Percentiles rank a stretch among this genome's conserved stretches.
Conservation (phyloP, 2,113 vertebrate genomes). For the Stegostoma tigrinum region DNA sequence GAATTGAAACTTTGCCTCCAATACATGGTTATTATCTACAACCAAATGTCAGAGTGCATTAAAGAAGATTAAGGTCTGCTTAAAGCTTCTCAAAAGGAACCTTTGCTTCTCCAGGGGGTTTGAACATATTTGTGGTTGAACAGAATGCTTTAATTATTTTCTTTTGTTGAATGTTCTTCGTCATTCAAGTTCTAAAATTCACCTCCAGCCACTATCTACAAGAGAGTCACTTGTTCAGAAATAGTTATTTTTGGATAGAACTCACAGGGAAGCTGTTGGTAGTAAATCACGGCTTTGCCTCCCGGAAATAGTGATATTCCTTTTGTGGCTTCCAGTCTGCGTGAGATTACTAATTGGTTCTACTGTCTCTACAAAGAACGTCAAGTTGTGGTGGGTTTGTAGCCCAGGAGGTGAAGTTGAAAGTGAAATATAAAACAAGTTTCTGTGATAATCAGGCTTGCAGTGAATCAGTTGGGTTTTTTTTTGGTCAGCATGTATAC, state of each 20-base stretch:
- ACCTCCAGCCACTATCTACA: neutral
- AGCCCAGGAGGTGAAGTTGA: neutral
- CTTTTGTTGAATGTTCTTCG: neutral
- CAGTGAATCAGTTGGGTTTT: neutral
- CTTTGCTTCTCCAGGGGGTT: neutral
- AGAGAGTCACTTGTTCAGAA: neutral
- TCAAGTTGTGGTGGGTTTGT: neutral
- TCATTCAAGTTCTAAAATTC: neutral
- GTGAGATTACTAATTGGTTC: neutral
- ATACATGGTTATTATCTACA: neutral
- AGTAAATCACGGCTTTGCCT: neutral
- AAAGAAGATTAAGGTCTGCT: neutral
- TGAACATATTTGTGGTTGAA: neutral
- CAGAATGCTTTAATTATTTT: slow-evolving; percentile 3
- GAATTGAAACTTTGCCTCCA: neutral
- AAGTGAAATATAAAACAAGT: neutral
- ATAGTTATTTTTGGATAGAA: neutral
- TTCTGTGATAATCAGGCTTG: neutral
- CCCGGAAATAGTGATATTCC: neutral
- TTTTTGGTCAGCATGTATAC: neutral
- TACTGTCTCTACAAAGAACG: neutral
- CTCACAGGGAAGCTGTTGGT: neutral
- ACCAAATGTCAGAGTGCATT: neutral
- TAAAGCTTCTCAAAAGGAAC: neutral
- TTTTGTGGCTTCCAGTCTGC: neutral